phyloP scores from a whole-genome alignment of 2,113 vertebrate genomes.

The Calyptomena viridis region DNA sequence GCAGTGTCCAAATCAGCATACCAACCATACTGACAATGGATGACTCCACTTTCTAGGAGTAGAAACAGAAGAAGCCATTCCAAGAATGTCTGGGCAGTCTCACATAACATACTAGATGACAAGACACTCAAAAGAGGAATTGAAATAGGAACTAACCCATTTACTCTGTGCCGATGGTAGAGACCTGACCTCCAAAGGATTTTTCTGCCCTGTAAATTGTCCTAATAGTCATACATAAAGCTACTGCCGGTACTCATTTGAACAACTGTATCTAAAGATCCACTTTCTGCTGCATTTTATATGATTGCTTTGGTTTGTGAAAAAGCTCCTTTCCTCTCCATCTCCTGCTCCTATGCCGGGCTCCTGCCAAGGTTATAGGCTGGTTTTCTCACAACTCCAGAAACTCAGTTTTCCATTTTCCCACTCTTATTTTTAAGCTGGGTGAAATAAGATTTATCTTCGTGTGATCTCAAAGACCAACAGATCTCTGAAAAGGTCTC shows the following conservation, averaged over 20 bases:
- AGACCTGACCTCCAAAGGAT: neutral
- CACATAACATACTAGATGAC: neutral
- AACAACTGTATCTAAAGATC: neutral
- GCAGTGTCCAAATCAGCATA: neutral
- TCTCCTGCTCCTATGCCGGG: neutral
- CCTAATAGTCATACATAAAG: neutral
- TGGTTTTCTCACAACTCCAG: neutral
- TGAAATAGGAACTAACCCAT: neutral
- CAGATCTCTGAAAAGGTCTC: neutral
- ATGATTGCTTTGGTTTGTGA: neutral
- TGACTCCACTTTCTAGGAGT: neutral
- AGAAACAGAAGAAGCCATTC: neutral
- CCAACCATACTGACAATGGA: accelerated
- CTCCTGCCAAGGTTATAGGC: neutral
- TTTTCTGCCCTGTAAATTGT: neutral
- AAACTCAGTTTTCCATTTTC: neutral
- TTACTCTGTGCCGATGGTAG: accelerated
- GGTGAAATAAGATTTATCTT: neutral
- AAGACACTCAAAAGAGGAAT: neutral
- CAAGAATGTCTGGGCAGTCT: neutral
- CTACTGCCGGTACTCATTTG: neutral
- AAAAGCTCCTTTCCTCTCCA: neutral
- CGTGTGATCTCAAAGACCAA: neutral
- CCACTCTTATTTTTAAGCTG: neutral
- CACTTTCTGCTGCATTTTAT: neutral